phyloP scores from a whole-genome alignment of 2,113 vertebrate genomes.

The Clupea harengus region DNA sequence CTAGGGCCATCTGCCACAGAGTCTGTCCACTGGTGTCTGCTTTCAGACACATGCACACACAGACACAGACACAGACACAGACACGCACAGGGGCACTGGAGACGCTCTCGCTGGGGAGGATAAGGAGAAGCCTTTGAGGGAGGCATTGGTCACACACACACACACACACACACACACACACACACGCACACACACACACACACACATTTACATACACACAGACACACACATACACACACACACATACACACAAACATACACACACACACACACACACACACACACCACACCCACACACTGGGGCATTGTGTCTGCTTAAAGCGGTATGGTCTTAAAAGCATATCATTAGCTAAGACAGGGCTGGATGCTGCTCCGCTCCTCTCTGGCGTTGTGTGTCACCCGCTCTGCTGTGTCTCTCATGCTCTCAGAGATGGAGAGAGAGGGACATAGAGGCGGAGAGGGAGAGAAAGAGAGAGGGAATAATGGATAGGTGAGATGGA shows the following conservation, averaged over 20 bases:
- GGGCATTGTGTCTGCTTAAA: too few species aligned
- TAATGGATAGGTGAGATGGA: background rate
- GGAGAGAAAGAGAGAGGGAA: background rate
- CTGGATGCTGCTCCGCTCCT: background rate
- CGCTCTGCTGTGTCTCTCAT: too few species aligned
- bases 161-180: background rate
- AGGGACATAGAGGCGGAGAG: background rate
- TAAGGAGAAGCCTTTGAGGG: too few species aligned
- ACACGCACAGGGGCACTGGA: background rate
- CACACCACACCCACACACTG: background rate
- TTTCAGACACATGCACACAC: constrained; percentile 51
- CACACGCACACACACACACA: background rate
- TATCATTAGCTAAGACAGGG: background rate
- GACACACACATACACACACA: too few species aligned
- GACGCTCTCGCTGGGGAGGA: background rate
- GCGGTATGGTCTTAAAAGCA: background rate
- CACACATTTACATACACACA: background rate
- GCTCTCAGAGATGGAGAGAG: background rate
- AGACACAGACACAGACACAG: constrained; percentile 47
- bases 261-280: too few species aligned
- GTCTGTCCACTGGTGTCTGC: constrained; percentile 43
- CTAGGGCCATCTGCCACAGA: constrained; percentile 50
- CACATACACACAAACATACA: too few species aligned
- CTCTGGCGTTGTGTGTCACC: background rate
- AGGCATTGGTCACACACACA: background rate